A percentile compares a stretch with the other conserved stretches of the same genome.
Conservation (phyloP, 1,140 invertebrate species). For the Bombus superbus region DNA sequence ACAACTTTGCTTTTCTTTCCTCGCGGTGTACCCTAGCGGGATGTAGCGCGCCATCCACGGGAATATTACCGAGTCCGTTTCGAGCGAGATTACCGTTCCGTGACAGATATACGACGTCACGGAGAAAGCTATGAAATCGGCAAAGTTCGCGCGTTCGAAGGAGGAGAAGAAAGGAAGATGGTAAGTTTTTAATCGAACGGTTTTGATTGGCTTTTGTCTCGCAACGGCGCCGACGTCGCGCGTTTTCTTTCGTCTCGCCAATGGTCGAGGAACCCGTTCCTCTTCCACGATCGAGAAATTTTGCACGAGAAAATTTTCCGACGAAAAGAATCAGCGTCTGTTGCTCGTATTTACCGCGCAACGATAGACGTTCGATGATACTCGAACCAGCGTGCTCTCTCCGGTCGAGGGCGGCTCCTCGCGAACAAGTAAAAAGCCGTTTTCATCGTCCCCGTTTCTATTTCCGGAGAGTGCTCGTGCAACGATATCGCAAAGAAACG, state of each 20-base stretch:
- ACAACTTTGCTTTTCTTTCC: conserved; percentile 33
- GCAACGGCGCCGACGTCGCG: neutral
- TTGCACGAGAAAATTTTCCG: neutral
- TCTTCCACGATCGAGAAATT: neutral
- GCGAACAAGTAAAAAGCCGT: neutral
- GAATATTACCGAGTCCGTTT: conserved; percentile 1
- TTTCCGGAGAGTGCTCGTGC: neutral
- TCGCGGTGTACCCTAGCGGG: neutral
- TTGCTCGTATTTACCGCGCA: neutral
- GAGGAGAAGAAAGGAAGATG: neutral
- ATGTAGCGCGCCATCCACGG: conserved; percentile 1
- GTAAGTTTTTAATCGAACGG: neutral
- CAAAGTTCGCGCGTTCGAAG: conserved; percentile 10
- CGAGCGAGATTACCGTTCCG: neutral
- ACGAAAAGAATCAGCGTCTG: neutral
- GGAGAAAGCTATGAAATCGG: neutral
- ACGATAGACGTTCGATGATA: neutral
- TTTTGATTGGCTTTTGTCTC: neutral
- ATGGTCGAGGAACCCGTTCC: neutral
- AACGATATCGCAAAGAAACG: neutral
- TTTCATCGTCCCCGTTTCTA: neutral
- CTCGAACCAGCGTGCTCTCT: neutral
- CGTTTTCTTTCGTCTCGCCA: neutral
- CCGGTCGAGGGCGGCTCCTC: too few species aligned
- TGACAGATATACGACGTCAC: conserved; percentile 12